Conservation (phyloP, 2,888 invertebrate genomes). For the Drosophila anomalata region DNA sequence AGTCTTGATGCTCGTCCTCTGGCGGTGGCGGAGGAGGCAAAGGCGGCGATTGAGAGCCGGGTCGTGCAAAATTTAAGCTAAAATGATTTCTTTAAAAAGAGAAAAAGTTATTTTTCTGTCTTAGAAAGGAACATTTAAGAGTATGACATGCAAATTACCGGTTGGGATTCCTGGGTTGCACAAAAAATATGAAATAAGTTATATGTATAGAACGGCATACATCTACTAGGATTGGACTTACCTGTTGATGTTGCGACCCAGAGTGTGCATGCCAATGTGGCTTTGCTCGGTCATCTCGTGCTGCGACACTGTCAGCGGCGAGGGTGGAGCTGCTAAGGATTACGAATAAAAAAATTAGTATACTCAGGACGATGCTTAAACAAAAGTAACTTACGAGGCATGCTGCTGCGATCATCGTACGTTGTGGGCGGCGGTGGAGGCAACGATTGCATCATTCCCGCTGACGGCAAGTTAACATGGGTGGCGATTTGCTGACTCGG, state of each 20-base stretch:
- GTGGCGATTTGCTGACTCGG: constrained; percentile 85
- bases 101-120: constrained; percentile 1
- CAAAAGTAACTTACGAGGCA: constrained; percentile 91
- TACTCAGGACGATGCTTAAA: neutral
- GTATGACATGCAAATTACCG: constrained; percentile 72
- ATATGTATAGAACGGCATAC: constrained; percentile 21
- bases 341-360: constrained; percentile 13
- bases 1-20: constrained; percentile 91
- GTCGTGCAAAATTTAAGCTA: constrained; percentile 83
- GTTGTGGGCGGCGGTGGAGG: constrained; percentile 89
- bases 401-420: constrained; percentile 87
- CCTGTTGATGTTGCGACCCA: constrained; percentile 84
- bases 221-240: constrained; percentile 44
- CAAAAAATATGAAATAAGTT: constrained; percentile 53
- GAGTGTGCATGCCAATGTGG: constrained; percentile 85
- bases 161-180: constrained; percentile 77
- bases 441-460: constrained; percentile 95
- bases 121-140: no score
- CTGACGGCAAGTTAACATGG: constrained; percentile 85
- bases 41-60: constrained; percentile 91
- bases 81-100: constrained; percentile 76
- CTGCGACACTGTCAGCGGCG: constrained; percentile 90
- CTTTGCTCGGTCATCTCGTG: constrained; percentile 85
- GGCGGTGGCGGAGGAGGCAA: constrained; percentile 94
- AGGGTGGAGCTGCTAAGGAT: constrained; percentile 89